Conservation (phyloP, 2,113 vertebrate species). For the Scomber scombrus region DNA sequence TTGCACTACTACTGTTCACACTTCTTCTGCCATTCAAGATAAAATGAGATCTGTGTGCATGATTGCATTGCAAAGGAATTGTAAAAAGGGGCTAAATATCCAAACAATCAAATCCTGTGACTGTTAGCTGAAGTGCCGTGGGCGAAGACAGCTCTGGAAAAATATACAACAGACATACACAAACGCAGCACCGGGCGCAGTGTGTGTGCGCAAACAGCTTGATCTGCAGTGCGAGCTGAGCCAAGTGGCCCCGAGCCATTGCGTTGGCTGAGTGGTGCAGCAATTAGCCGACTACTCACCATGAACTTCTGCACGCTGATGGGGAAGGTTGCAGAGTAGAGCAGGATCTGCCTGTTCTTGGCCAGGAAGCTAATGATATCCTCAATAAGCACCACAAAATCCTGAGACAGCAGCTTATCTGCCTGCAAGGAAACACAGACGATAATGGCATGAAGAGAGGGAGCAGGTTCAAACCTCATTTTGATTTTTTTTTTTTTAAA, state of each 20-base stretch:
- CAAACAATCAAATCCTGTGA: not conserved
- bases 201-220: slow-evolving; percentile 37
- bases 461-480: not conserved
- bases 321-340: slow-evolving; percentile 88
- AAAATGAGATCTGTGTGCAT: not conserved
- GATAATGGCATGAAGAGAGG: not conserved
- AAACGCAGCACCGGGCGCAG: slow-evolving; percentile 19
- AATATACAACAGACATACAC: not conserved
- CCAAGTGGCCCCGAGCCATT: slow-evolving; percentile 54
- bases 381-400: slow-evolving; percentile 87
- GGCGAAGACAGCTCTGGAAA: not conserved
- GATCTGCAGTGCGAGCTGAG: slow-evolving; percentile 36
- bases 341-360: slow-evolving; percentile 86
- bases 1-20: too few relatives aligned
- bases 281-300: slow-evolving; percentile 73
- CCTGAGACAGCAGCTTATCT: slow-evolving; percentile 89
- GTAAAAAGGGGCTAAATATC: not conserved
- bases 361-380: slow-evolving; percentile 88
- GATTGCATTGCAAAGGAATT: not conserved
- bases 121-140: not conserved
- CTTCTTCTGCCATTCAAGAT: too few relatives aligned
- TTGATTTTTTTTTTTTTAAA: too few relatives aligned
- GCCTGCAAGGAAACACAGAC: slow-evolving; percentile 70
- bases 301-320: slow-evolving; percentile 88
- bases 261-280: slow-evolving; percentile 18